Base-by-base conservation (phyloP, 2,888 invertebrate species). In the Pristionchus entomophagus region DNA sequence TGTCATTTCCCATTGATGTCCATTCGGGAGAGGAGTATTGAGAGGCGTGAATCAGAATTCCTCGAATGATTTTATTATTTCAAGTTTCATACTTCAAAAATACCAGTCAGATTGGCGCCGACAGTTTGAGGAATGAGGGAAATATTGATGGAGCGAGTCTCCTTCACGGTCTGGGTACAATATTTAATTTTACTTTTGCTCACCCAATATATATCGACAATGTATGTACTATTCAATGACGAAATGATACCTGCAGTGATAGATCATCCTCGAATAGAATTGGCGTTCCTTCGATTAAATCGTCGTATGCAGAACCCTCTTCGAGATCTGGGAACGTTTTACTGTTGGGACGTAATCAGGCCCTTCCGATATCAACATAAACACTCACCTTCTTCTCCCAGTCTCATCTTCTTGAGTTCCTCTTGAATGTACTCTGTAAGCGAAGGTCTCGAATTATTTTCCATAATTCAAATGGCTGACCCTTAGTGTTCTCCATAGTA, bases 401-500 rank as follows among this genome's bases (percentile, higher is more conserved):
- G 26, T 53, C 53, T 19, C 53, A 81, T 81, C 56, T 56, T 81
- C 81, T 56, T 81, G 56, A 81, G 22, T 38, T 56, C 53, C 17
- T 81, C 56, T 19, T 56, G 17, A 4, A 78, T 78, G 32, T 78
- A 78, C 14, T 49, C 78, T 78, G 78, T 29, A 78, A 6, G 38
- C n/a, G 12, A 8, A 41, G 8, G 0, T n/a, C 8, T n/a, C n/a
- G n/a, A n/a, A n/a, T n/a, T n/a, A n/a, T n/a, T n/a, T n/a, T n/a
- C n/a, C n/a, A n/a, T n/a, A n/a, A n/a, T n/a, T n/a, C n/a, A n/a
- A n/a, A n/a, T n/a, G n/a, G n/a, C 49, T 49, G 0, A 49, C 78
- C 29, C 29, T 78, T 78, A 12, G 78, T 78, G 29, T 78, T 78
- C 29, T n/a, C 51, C 78, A 78, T 78, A 4, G 78, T 78, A 14